Percentiles rank a stretch among this genome's conserved stretches.
These are phyloP conservation scores for Dicyrtomina minuta DNA, from an alignment of 2,888 invertebrate species.

Conservation along the genomic window DNA sequence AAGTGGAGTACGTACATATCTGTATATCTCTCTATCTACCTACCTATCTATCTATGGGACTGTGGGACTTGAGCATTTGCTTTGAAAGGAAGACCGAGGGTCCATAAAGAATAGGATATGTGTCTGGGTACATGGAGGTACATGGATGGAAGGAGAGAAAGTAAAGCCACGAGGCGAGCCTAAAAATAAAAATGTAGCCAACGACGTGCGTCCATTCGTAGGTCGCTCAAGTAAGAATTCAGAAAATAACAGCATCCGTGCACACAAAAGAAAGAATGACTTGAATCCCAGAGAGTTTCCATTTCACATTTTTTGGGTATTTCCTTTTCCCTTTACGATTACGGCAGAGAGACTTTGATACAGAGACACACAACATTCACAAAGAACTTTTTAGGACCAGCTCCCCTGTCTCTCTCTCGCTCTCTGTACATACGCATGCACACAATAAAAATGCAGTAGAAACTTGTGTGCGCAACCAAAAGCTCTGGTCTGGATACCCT, in stretches of 20 bases:
- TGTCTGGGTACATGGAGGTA: not conserved
- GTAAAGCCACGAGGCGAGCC: slow-evolving; percentile 8
- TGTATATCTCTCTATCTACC: too few species aligned
- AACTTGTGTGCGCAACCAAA: too few species aligned
- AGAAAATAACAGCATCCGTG: slow-evolving; percentile 23
- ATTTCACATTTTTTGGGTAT: slow-evolving; percentile 22
- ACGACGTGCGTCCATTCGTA: slow-evolving; percentile 18
- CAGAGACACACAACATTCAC: not conserved
- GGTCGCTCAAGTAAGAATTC: slow-evolving; percentile 6
- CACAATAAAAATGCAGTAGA: too few species aligned
- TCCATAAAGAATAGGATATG: not conserved
- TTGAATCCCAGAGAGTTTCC: slow-evolving; percentile 18
- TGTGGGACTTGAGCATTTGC: too few species aligned
- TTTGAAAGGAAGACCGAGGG: too few species aligned
- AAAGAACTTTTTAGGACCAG: not conserved
- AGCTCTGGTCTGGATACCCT: not conserved
- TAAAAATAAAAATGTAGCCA: slow-evolving; percentile 21
- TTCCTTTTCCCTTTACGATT: slow-evolving; percentile 17
- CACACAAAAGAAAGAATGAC: slow-evolving; percentile 23
- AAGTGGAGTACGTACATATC: not conserved
- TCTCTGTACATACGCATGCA: too few species aligned
- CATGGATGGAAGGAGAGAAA: not conserved
- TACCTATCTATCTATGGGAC: too few species aligned
- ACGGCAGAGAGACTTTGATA: slow-evolving; percentile 10
- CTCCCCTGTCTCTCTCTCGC: too few species aligned